Conservation (phyloP, 1,140 invertebrate genomes). For the Trichogramma pretiosum region DNA sequence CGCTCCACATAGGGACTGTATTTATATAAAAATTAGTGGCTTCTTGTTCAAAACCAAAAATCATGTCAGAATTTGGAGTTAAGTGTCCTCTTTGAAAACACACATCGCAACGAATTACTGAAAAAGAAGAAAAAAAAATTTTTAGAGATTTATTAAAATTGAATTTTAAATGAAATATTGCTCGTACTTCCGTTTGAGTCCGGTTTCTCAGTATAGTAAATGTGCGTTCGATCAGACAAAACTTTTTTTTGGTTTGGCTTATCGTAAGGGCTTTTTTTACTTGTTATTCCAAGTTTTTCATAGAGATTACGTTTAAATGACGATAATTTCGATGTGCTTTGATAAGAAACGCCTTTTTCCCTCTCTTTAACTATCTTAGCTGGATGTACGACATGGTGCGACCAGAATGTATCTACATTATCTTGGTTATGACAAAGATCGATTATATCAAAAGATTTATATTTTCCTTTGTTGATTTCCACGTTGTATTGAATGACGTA, state of each 20-base stretch:
- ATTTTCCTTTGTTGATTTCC: neutral
- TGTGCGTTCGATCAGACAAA: too few relatives aligned
- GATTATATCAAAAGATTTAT: neutral
- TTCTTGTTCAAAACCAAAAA: constrained; percentile 53
- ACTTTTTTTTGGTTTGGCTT: neutral
- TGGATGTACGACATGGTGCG: neutral
- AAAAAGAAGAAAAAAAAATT: neutral
- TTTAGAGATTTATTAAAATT: neutral
- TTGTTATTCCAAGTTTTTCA: too few relatives aligned
- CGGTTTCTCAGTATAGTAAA: too few relatives aligned
- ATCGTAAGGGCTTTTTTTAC: neutral
- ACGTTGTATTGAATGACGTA: constrained; percentile 5
- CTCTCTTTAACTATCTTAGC: neutral
- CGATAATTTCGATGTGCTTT: too few relatives aligned
- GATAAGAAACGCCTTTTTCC: neutral
- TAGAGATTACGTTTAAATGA: too few relatives aligned
- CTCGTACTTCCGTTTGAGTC: too few relatives aligned
- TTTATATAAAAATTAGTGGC: constrained; percentile 61
- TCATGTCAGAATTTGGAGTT: constrained; percentile 57
- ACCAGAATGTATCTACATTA: constrained; percentile 2
- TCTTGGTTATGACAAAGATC: constrained; percentile 5
- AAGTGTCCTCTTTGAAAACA: too few relatives aligned
- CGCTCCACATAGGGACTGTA: constrained; percentile 30
- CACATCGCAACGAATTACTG: constrained; percentile 47
- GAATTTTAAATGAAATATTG: neutral